Evolutionary conservation across 2,113 vertebrate genomes (phyloP).

Genomic region (Laterallus jamaicensis): DNA sequence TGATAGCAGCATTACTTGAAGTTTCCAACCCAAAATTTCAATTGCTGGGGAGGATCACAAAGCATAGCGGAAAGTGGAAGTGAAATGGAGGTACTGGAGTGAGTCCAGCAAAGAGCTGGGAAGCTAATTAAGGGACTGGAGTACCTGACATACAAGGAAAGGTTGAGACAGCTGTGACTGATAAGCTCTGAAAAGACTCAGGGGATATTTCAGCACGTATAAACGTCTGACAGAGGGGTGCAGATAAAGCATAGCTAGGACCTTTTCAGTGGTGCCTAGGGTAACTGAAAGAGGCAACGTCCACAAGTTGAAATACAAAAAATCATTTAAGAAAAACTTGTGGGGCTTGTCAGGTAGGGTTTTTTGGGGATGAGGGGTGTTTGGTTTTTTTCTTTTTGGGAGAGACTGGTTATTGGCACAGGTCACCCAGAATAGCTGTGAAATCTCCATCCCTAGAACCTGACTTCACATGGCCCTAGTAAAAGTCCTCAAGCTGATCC

Average conservation of each 20-base stretch:
- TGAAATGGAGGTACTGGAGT: neutral
- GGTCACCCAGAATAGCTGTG: neutral
- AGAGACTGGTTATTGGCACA: neutral
- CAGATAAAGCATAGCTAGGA: neutral
- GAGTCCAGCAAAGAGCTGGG: neutral
- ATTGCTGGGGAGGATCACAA: neutral
- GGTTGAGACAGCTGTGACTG: neutral
- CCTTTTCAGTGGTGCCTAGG: neutral
- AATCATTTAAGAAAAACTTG: neutral
- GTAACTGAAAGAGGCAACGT: neutral
- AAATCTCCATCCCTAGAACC: neutral
- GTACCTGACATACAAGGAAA: neutral
- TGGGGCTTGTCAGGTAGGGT: neutral
- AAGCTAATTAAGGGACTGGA: neutral
- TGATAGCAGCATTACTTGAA: neutral
- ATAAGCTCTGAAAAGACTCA: neutral
- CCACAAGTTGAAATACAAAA: neutral
- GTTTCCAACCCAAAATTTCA: neutral
- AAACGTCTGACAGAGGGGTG: neutral
- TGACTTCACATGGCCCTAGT: neutral
- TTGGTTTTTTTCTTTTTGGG: neutral
- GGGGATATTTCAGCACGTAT: neutral
- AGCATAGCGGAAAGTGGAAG: neutral
- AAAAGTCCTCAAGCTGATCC: neutral
- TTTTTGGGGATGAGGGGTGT: neutral